Conservation (phyloP, 2,888 invertebrate species). For the Hetaerina titia region DNA sequence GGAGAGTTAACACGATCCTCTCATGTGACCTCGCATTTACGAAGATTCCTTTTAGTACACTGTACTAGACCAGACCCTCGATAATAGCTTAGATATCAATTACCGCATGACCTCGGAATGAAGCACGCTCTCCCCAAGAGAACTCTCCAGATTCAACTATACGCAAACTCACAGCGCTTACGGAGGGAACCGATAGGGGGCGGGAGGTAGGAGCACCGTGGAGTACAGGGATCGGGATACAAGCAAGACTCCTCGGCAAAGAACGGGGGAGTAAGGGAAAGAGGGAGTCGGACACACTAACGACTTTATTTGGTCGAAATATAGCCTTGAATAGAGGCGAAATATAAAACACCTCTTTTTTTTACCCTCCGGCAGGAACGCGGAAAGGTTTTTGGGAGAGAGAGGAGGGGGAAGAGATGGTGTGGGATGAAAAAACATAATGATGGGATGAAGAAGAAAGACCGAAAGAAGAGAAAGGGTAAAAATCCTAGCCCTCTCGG, state of each 20-base stretch:
- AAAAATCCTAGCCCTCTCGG: not conserved
- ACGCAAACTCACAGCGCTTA: no score
- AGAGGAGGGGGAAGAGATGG: not conserved
- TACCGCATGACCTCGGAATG: no score
- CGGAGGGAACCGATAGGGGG: not conserved
- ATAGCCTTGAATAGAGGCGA: not conserved
- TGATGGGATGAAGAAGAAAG: not conserved
- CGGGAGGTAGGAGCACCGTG: not conserved
- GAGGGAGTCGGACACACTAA: not conserved
- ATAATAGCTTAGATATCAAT: no score
- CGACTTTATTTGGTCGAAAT: not conserved
- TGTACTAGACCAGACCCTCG: no score
- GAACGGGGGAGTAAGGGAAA: not conserved
- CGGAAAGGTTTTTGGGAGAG: not conserved
- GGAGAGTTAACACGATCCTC: no score
- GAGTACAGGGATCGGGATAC: not conserved
- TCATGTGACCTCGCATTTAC: no score
- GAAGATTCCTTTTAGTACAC: no score
- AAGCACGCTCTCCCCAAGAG: no score
- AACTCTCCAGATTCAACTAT: no score
- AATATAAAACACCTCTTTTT: not conserved
- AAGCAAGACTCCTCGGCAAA: not conserved
- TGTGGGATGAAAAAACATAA: not conserved
- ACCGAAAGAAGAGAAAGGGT: not conserved
- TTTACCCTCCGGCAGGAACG: no score